Conservation (phyloP, 2,797 vertebrate genomes). For the Cichlasoma orientale region DNA sequence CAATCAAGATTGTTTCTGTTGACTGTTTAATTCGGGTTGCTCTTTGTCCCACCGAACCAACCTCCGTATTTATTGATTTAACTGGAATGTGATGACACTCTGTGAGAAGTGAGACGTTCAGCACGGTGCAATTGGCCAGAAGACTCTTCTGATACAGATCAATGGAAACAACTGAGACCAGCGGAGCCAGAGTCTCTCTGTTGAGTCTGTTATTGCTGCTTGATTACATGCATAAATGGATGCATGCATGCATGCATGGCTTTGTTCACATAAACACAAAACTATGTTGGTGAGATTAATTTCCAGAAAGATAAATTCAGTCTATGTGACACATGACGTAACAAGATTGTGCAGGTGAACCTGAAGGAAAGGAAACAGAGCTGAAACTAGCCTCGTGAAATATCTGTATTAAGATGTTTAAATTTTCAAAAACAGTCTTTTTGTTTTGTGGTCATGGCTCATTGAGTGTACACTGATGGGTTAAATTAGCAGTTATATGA, state of each 20-base stretch:
- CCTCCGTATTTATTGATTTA: no score
- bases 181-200: conserved; percentile 74
- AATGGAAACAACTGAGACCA: conserved; percentile 71
- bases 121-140: conserved; percentile 18
- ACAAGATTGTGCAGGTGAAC: no score
- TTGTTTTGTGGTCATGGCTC: background rate
- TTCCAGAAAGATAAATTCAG: no score
- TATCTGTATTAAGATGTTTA: background rate
- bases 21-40: no score
- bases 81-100: conserved; percentile 2
- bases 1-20: no score
- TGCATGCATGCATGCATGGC: background rate
- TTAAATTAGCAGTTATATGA: background rate
- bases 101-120: conserved; percentile 36
- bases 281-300: no score
- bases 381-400: no score
- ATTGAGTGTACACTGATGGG: background rate
- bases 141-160: conserved; percentile 71
- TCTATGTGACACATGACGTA: no score
- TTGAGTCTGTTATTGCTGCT: conserved; percentile 72
- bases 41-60: no score
- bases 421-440: background rate
- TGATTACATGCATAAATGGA: background rate
- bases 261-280: no score
- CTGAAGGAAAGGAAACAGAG: no score